A percentile compares a stretch with the other conserved stretches of the same genome.
Conservation (phyloP, 2,888 invertebrate genomes). For the Uropetala carovei region DNA sequence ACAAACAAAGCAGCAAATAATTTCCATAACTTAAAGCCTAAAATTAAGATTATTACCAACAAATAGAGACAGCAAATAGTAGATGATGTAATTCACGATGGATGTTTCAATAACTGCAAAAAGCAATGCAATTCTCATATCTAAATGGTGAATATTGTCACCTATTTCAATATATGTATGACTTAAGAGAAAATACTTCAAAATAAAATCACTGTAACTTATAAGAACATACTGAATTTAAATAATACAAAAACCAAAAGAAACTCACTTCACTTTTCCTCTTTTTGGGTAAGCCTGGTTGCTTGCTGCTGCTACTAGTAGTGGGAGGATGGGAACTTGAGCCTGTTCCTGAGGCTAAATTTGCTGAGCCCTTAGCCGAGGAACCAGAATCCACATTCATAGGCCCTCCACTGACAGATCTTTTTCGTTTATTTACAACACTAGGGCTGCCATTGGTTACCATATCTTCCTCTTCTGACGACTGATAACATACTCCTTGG, state of each 20-base stretch:
- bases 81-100: too few relatives aligned
- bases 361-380: not conserved
- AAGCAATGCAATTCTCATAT: too few relatives aligned
- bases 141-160: too few relatives aligned
- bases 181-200: too few relatives aligned
- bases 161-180: too few relatives aligned
- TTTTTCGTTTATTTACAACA: conserved; percentile 30
- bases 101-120: too few relatives aligned
- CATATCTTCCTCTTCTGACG: conserved; percentile 14
- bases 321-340: not conserved
- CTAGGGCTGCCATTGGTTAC: conserved; percentile 41
- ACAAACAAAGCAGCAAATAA: too few relatives aligned
- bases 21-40: too few relatives aligned
- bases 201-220: too few relatives aligned
- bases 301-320: not conserved
- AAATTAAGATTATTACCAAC: too few relatives aligned
- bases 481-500: conserved; percentile 47
- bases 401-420: conserved; percentile 35
- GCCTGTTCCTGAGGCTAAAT: not conserved
- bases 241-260: not conserved
- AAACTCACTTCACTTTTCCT: conserved; percentile 44
- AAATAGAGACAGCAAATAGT: too few relatives aligned
- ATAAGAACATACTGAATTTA: not conserved
- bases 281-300: not conserved
- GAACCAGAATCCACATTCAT: not conserved